phyloP scores from a whole-genome alignment of 2,113 vertebrate genomes.

The Sinocyclocheilus grahami region DNA sequence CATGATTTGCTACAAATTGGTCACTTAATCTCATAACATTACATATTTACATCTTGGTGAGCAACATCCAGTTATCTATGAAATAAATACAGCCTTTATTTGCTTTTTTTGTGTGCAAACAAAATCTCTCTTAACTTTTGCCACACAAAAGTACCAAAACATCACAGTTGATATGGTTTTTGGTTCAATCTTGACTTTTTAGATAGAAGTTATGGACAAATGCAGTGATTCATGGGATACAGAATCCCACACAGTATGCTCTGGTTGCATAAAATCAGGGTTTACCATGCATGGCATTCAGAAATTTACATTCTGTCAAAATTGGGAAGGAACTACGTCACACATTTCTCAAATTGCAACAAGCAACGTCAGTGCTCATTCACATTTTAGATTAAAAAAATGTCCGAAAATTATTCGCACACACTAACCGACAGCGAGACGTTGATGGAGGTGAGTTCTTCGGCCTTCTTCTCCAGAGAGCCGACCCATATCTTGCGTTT shows the following conservation, averaged over 20 bases:
- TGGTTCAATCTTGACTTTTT: neutral
- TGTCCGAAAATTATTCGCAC: neutral
- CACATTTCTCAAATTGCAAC: neutral
- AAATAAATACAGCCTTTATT: neutral
- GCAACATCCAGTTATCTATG: neutral
- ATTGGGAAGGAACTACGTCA: neutral
- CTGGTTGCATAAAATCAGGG: neutral
- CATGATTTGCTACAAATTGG: too few relatives aligned
- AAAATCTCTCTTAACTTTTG: neutral
- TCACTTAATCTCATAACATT: neutral
- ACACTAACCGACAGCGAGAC: constrained; percentile 92
- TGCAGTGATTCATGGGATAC: neutral
- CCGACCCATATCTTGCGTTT: constrained; percentile 95
- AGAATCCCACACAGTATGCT: neutral
- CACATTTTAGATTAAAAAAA: neutral
- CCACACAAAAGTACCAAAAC: neutral
- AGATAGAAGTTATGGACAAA: neutral
- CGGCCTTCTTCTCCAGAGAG: constrained; percentile 94
- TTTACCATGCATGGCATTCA: neutral
- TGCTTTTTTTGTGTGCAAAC: neutral
- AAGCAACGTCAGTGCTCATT: neutral
- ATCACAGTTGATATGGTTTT: neutral
- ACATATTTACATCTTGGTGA: neutral
- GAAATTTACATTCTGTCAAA: neutral
- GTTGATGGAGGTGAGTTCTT: constrained; percentile 91